Percentiles rank a stretch among this genome's conserved stretches.
phyloP scores from a whole-genome alignment of 2,113 vertebrate genomes.

The Neodon shergylaensis region DNA sequence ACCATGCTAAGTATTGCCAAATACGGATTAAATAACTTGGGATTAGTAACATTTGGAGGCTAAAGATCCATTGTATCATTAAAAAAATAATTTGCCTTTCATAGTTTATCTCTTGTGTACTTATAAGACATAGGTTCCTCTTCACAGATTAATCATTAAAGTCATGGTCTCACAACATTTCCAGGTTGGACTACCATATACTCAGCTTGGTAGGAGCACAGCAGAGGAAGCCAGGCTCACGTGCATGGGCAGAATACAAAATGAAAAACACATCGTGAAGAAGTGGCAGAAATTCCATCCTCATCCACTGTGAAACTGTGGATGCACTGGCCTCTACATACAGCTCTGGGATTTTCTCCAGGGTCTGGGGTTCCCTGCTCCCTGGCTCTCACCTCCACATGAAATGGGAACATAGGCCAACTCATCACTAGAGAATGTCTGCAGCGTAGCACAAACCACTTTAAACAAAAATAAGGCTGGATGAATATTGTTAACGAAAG shows the following conservation, averaged over 20 bases:
- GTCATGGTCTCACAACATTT: background rate
- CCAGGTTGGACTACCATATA: background rate
- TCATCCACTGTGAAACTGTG: background rate
- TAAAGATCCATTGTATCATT: background rate
- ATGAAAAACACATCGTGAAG: background rate
- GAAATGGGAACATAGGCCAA: background rate
- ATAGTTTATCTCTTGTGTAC: background rate
- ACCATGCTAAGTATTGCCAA: background rate
- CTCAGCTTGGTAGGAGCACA: background rate
- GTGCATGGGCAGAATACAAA: background rate
- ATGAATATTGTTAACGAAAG: background rate
- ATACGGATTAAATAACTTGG: background rate
- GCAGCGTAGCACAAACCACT: no score
- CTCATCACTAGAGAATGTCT: background rate
- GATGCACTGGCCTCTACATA: background rate
- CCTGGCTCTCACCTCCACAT: background rate
- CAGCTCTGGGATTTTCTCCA: no score
- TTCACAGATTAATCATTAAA: background rate
- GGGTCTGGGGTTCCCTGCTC: no score
- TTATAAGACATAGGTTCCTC: background rate
- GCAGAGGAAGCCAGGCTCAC: background rate
- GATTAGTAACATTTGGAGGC: background rate
- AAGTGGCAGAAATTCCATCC: background rate
- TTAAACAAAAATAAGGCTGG: background rate
- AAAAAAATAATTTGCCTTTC: constrained; percentile 21